Evolutionary conservation across 2,113 vertebrate species (phyloP).

Genomic region (Murina feae): DNA sequence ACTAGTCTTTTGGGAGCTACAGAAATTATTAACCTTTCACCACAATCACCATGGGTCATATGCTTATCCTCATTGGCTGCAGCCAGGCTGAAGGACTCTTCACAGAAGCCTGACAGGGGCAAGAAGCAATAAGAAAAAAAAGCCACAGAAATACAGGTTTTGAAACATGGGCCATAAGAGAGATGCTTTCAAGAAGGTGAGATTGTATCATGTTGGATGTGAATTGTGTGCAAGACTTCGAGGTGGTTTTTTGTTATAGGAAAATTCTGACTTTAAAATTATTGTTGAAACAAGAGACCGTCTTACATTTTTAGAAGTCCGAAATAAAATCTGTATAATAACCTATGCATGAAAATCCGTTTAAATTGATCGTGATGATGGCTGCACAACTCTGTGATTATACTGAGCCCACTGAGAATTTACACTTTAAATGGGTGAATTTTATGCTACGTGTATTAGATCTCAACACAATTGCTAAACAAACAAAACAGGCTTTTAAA

Average conservation of each 20-base stretch:
- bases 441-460: neutral
- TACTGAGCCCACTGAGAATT: neutral
- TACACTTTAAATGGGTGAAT: neutral
- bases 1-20: neutral
- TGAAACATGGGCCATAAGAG: neutral
- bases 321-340: neutral
- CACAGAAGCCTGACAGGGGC: neutral
- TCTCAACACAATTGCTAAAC: neutral
- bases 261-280: neutral
- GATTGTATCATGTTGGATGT: neutral
- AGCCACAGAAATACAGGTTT: neutral
- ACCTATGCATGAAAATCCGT: neutral
- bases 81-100: neutral
- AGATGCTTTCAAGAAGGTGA: neutral
- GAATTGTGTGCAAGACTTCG: neutral
- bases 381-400: neutral
- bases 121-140: neutral
- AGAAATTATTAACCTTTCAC: neutral
- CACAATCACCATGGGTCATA: neutral
- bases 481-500: neutral
- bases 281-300: neutral
- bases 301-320: neutral
- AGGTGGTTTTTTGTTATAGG: neutral
- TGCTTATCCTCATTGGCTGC: neutral
- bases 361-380: neutral